Evolutionary conservation across 2,888 invertebrate genomes (phyloP), one percentile per base, ranked within the genome.

Genomic region (Ennomos erosarius): DNA sequence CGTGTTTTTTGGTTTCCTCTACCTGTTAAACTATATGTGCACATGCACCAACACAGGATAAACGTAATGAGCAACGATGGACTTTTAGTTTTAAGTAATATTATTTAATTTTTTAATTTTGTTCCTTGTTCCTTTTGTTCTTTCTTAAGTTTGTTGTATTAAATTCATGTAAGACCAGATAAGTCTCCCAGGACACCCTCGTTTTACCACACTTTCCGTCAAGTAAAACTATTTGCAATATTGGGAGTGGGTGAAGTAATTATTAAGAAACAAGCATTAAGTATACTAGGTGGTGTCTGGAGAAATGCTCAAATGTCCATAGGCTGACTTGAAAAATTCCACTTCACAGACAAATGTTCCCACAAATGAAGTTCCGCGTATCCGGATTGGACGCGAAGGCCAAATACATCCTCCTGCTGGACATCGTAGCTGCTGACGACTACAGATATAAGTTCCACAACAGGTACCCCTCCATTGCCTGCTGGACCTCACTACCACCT

Each of bases 391-490:
- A 99, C 94, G 97, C 98, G 89, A 98, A 99, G 93, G 98, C 99
- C 86, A 99, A 99, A 94, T 99, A 99, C 95, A 99, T 99, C 91
- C 95, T 99, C 68, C 95, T 99, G 80, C 95, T 99, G 96, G 99
- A 99, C 95, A 98, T 99, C 90, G 98, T 99, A 78, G 98, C 99
- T 48, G 98, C 99, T 68, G 99, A 99, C 93, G 99, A 99, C 94
- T 99, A 98, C 95, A 95, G 98, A 93, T 98, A 98, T 95, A 98
- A 98, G 93, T 98, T 98, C 94, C 98, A 98, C 94, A 98, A 98
- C 96, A 98, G 98, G 97, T 92, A 91, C 81, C 74, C 69, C 70
- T 69, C 73, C 78, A 82, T 79, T 81, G 82, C 81, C 81, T 79
- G 79, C 75, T 68, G 78, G 81, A 75, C 70, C 67, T 55, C 70